Percentiles rank a stretch among this genome's conserved stretches.
Conservation (phyloP, 1,140 invertebrate genomes). For the Pogonomyrmex californicus region DNA sequence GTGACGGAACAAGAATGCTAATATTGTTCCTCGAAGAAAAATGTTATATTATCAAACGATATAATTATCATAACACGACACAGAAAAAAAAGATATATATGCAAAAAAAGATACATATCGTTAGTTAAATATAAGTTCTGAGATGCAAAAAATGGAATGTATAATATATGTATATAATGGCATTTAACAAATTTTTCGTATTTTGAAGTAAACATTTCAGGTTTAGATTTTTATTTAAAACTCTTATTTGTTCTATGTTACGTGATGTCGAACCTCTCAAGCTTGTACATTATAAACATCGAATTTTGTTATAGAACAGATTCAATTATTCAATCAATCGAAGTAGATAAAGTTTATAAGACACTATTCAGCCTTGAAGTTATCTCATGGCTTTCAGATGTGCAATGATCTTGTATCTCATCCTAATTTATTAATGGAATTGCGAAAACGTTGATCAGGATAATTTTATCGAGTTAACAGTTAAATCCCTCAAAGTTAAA, state of each 20-base stretch:
- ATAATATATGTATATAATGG: background rate
- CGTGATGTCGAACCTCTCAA: background rate
- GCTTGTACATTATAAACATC: background rate
- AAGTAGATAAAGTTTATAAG: constrained; percentile 20
- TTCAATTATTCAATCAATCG: constrained; percentile 18
- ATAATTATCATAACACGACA: constrained; percentile 38
- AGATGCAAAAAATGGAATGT: background rate
- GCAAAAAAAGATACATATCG: background rate
- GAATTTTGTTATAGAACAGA: background rate
- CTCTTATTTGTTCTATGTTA: background rate
- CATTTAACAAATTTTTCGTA: background rate
- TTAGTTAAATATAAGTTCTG: constrained; percentile 27
- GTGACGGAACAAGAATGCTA: constrained; percentile 27
- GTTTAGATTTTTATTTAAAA: background rate
- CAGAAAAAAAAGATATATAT: background rate
- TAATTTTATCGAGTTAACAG: background rate
- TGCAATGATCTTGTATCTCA: constrained; percentile 24
- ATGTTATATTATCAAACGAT: background rate
- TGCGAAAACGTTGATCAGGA: constrained; percentile 22
- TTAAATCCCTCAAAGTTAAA: constrained; percentile 32
- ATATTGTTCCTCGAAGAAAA: background rate
- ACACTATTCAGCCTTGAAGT: constrained; percentile 30
- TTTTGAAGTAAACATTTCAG: background rate
- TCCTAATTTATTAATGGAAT: constrained; percentile 55
- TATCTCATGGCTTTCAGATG: constrained; percentile 16